Conservation (phyloP, 2,888 invertebrate genomes). For the Octonoba sinensis region DNA sequence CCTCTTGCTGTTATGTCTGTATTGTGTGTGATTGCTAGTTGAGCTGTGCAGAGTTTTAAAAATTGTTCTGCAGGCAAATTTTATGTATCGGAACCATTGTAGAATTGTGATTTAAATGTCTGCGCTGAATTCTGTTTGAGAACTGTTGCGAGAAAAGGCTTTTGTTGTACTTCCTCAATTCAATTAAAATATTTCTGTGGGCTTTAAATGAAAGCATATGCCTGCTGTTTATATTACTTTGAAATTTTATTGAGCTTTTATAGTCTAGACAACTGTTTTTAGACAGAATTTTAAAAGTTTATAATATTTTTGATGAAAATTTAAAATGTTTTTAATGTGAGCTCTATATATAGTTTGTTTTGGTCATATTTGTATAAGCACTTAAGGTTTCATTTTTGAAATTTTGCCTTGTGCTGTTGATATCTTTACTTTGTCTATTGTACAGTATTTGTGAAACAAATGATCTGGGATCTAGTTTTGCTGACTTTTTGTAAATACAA, state of each 20-base stretch:
- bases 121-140: too few relatives aligned
- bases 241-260: constrained; percentile 26
- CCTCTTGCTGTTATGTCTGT: constrained; percentile 11
- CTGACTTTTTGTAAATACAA: constrained; percentile 51
- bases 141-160: too few relatives aligned
- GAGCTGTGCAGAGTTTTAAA: constrained; percentile 35
- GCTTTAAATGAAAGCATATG: background rate
- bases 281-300: constrained; percentile 24
- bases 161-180: too few relatives aligned
- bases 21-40: constrained; percentile 34
- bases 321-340: constrained; percentile 43
- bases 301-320: constrained; percentile 36
- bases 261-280: constrained; percentile 42
- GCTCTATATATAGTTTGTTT: constrained; percentile 16
- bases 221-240: background rate
- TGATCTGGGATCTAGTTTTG: constrained; percentile 38
- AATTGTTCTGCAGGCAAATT: background rate
- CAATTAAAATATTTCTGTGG: too few relatives aligned
- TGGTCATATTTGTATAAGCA: constrained; percentile 27
- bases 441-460: constrained; percentile 47
- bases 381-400: constrained; percentile 18
- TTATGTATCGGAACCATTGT: too few relatives aligned
- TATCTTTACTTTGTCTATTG: constrained; percentile 47
- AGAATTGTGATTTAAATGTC: too few relatives aligned
- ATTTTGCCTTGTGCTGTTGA: constrained; percentile 37